phyloP scores from a whole-genome alignment of 1,140 invertebrate genomes.

The Ganaspis sp. region DNA sequence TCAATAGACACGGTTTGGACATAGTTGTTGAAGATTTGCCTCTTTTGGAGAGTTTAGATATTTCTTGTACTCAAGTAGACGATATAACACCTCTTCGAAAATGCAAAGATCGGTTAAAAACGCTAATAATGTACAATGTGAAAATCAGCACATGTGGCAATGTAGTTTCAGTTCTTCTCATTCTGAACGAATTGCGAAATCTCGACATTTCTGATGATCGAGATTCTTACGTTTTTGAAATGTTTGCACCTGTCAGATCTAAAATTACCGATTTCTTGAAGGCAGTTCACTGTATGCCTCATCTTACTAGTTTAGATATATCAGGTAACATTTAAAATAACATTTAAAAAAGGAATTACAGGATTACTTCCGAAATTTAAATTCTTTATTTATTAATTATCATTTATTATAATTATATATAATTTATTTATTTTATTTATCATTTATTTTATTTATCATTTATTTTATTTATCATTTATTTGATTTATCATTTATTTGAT shows the following conservation, averaged over 20 bases:
- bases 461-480: no score
- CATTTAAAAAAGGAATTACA: no score
- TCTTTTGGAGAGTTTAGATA: conserved; percentile 82
- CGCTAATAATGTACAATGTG: conserved; percentile 82
- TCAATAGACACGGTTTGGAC: conserved; percentile 83
- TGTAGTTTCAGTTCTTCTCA: conserved; percentile 78
- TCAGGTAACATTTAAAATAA: conserved; percentile 79
- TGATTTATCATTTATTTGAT: background rate
- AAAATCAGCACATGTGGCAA: conserved; percentile 75
- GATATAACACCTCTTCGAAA: conserved; percentile 82
- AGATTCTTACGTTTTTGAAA: conserved; percentile 74
- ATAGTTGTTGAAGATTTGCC: conserved; percentile 84
- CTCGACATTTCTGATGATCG: conserved; percentile 83
- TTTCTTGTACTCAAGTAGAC: conserved; percentile 83
- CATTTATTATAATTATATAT: no score
- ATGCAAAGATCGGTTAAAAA: conserved; percentile 80
- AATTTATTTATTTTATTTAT: no score
- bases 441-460: no score
- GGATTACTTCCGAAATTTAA: no score
- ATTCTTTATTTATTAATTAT: no score
- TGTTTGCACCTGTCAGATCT: conserved; percentile 70
- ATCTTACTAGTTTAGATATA: conserved; percentile 82
- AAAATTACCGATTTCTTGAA: conserved; percentile 76
- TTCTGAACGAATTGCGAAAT: conserved; percentile 79
- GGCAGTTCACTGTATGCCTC: conserved; percentile 77